Base-by-base conservation (phyloP, 2,888 invertebrate genomes). In the Drosophila maculinotata region DNA sequence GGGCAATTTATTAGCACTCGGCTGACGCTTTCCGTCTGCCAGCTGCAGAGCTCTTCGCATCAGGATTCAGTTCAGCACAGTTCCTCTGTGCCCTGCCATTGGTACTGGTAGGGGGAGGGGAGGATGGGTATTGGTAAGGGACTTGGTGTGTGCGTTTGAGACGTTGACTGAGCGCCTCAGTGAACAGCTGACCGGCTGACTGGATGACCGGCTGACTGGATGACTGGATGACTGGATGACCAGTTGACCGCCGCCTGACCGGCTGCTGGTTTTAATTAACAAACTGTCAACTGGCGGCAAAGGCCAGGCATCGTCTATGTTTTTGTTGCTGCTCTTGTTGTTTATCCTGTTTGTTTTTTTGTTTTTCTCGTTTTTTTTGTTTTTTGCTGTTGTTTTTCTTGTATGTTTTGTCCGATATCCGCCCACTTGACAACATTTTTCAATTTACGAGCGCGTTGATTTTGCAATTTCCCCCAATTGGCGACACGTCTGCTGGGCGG, bases 191-290 rank as follows among this genome's bases (percentile, higher is more conserved):
- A 47, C 42, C 17, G 49, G 38, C 53, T 57, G 49, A 25, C 33
- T n/a, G 30, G 45, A 35, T 28, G 31, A 35, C 72, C 59, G 70
- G 54, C 48, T 59, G 69, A 64, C 52, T 36, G 53, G 48, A 17
- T 60, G 64, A 57, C 74, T 64, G 74, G 52, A 48, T 69, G 86
- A 62, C 72, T 66, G 69, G 60, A 49, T 64, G 78, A 66, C 66
- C 65, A 69, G 63, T 63, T 66, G 65, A 51, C 69, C 65, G 49
- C 62, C 48, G 70, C 54, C 62, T 59, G 52, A 31, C 58, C 65
- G 57, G 75, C 68, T 87, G 73, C 88, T 82, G 80, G 65, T 83
- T 83, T 83, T 83, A 83, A 83, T 83, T 83, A 83, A 83, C 82
- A 87, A 83, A 82, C 88, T 87, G 82, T 86, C 82, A 87, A 78